Percentiles rank a stretch among this genome's conserved stretches.
Evolutionary conservation across 2,113 vertebrate species (phyloP).

Genomic region (Serinus canaria): DNA sequence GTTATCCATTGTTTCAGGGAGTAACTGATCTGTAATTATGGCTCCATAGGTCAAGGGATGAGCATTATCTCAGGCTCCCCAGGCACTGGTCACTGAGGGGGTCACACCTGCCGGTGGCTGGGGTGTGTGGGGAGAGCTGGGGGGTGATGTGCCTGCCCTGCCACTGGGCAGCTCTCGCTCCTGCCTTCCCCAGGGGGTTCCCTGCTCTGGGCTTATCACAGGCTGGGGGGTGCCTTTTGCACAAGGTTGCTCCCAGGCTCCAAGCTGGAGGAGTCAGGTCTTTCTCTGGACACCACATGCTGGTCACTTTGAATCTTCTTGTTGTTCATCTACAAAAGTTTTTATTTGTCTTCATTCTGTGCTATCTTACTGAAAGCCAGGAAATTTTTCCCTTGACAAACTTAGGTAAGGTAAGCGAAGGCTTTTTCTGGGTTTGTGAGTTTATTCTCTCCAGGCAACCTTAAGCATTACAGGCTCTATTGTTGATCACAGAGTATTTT

Average conservation of each 20-base stretch:
- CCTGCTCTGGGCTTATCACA: accelerated
- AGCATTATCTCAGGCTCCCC: accelerated
- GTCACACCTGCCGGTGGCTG: not conserved
- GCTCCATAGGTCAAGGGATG: not conserved
- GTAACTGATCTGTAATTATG: not conserved
- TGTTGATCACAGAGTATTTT: not conserved
- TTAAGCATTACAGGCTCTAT: not conserved
- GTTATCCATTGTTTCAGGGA: not conserved
- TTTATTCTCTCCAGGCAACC: not conserved
- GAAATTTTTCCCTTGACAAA: not conserved
- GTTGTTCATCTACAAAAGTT: not conserved
- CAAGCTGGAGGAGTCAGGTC: not conserved
- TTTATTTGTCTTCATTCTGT: not conserved
- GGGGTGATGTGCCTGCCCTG: not conserved
- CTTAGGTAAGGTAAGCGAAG: not conserved
- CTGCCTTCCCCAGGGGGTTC: not conserved
- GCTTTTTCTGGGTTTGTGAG: not conserved
- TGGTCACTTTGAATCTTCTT: not conserved
- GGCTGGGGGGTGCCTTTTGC: not conserved
- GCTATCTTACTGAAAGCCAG: not conserved
- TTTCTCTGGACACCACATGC: not conserved
- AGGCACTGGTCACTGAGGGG: not conserved
- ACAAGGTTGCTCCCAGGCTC: not conserved
- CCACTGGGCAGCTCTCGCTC: not conserved
- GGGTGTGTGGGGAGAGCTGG: not conserved